These are phyloP conservation scores for Hydrolagus affinis DNA, from an alignment of 2,113 vertebrate genomes.

Conservation along the genomic window DNA sequence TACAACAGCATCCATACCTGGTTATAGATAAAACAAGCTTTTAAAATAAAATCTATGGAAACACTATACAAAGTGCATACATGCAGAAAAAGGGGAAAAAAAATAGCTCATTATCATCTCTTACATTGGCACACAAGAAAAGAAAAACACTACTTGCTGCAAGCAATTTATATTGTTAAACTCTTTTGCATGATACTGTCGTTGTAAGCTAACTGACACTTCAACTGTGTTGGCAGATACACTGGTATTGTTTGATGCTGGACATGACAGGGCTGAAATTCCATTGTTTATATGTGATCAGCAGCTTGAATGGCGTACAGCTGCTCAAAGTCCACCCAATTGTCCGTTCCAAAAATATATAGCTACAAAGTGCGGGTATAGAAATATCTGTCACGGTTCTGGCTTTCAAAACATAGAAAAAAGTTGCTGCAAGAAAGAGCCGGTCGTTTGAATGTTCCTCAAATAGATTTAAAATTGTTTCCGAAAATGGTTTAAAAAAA, in stretches of 20 bases:
- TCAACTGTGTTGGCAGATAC: conserved; percentile 1
- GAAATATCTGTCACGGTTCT: not conserved
- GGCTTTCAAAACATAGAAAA: conserved; percentile 18
- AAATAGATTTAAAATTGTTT: conserved; percentile 3
- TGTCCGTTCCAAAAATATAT: conserved; percentile 6
- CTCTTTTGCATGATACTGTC: not conserved
- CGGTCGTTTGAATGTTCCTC: conserved; percentile 1
- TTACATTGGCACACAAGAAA: not conserved
- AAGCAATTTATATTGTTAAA: conserved; percentile 1
- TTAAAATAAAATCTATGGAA: not conserved
- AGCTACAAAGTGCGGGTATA: not conserved
- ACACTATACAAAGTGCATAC: conserved; percentile 20
- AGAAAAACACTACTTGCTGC: not conserved
- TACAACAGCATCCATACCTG: conserved; percentile 22
- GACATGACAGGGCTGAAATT: too few relatives aligned
- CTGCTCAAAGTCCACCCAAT: not conserved
- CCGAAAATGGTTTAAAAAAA: conserved; percentile 11
- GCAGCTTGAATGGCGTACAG: not conserved
- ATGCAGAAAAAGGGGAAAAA: conserved; percentile 14
- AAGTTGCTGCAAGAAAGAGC: conserved; percentile 8
- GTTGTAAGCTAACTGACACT: not conserved
- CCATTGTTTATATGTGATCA: not conserved
- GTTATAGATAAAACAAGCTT: conserved; percentile 17
- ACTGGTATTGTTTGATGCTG: not conserved
- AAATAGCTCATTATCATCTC: not conserved